Base-by-base conservation (phyloP, 1,140 invertebrate genomes). In the Drosophila subobscura region DNA sequence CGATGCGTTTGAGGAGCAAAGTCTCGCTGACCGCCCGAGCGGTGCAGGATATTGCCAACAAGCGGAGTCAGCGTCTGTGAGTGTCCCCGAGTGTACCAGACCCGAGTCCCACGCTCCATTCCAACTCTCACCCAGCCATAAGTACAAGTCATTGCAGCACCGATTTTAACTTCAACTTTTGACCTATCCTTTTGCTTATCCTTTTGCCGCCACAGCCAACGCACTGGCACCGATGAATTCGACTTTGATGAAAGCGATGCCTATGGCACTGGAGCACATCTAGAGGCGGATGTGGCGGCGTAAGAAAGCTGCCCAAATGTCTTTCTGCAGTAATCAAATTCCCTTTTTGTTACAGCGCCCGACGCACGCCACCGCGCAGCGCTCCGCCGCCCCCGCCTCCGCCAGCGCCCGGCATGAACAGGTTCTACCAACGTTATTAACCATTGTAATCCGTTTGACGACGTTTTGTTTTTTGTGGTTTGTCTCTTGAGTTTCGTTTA, bases 341-440 rank as follows among this genome's bases (percentile, higher is more conserved):
- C 3, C 6, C 2, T 5, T 44, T 41, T 68, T n/a, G 23, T 63
- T 72, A 25, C 25, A 91, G 90, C 41, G 90, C 90, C 7, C 80
- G 88, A 71, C 88, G 86, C 44, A 90, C 90, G 56, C 90, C 90
- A 65, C 90, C 90, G 52, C 81, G 89, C 47, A 51, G 78, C 10
- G 86, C 90, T 4, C 89, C 89, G 14, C 89, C 89, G 40, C 90
- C 90, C 41, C 90, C 90, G 53, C 84, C 90, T 3, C 88, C 88
- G 5, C 90, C 90, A 37, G 57, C 78, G 55, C 57, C 75, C 64
- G 80, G 84, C 64, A 68, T 86, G 71, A 91, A 89, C 90, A 91
- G 90, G 90, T 91, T 91, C 76, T 86, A 85, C 70, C 72, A 90
- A 91, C 89, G 90, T 84, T 91, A 89, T 88, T 90, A 77, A 86